Base-by-base conservation (phyloP, 2,113 vertebrate species). In the Rutilus rutilus region DNA sequence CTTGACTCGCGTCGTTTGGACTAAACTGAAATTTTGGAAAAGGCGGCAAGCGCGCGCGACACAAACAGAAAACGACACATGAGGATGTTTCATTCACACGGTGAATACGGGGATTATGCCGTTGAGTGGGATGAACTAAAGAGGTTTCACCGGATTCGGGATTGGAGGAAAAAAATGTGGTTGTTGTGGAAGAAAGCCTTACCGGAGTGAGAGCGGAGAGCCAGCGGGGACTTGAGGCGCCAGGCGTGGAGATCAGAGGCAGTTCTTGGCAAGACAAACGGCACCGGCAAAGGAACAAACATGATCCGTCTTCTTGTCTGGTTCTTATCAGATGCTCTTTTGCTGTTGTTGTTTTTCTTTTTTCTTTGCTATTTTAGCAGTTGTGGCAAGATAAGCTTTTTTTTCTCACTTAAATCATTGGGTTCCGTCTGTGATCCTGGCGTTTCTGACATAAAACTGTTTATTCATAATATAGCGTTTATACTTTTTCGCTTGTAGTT, bases 231-330 rank as follows among this genome's bases (percentile, higher is more conserved):
- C 94, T 96, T 96, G 92, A 96, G 94, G 93, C 93, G 95, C 95
- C 95, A 96, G 92, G 95, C 94, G 93, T 93, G 94, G 93, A 94
- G 93, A 91, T 96, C 95, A 91, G 95, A 95, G 90, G 94, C 94
- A 91, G 94, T 94, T 95, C 95, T 95, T 91, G 96, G 95, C 94
- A 96, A 95, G 90, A 96, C 95, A 93, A 96, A 96, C 93, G 94
- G 95, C 91, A 94, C 91, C 90, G 94, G 93, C 93, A 95, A 90
- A 91, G 93, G 92, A 90, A 93, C 91, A 90, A 93, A 95, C 94
- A 95, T 93, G 91, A 92, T 94, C 93, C 90, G 93, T 93, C 92
- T 64, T 76, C 69, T 84, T 93, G 90, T 91, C 90, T 89, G 85
- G 23, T 76, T 85, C 47, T 59, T 79, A 30, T 88, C 86, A 90